phyloP scores from a whole-genome alignment of 2,888 invertebrate species.

The Rutpela maculata region DNA sequence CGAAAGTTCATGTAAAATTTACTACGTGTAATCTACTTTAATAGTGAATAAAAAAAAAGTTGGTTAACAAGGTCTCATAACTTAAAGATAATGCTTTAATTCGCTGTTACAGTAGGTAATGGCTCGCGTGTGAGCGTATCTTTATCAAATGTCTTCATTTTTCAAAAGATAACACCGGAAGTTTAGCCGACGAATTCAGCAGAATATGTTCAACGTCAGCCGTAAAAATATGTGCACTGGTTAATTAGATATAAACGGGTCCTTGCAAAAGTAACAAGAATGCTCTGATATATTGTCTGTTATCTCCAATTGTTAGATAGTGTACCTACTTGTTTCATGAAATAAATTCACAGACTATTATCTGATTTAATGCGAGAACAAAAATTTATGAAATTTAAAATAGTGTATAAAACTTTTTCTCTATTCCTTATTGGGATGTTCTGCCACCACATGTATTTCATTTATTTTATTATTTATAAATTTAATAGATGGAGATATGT shows the following conservation, averaged over 20 bases:
- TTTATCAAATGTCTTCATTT: slow-evolving; percentile 44
- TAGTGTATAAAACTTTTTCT: too few species aligned
- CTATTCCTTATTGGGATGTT: too few species aligned
- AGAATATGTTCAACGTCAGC: slow-evolving; percentile 16
- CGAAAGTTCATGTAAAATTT: neutral
- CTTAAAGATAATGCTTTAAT: slow-evolving; percentile 35
- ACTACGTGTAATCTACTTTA: neutral
- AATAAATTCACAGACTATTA: neutral
- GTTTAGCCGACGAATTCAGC: slow-evolving; percentile 23
- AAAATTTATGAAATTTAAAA: too few species aligned
- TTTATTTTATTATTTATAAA: too few species aligned
- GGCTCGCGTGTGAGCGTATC: slow-evolving; percentile 40
- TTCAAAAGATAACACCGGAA: slow-evolving; percentile 30
- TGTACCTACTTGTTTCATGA: neutral
- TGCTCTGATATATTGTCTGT: neutral
- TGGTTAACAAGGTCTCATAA: slow-evolving; percentile 24
- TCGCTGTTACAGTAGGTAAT: slow-evolving; percentile 35
- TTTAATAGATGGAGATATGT: too few species aligned
- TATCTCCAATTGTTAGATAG: neutral
- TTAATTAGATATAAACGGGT: slow-evolving; percentile 19
- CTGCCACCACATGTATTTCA: too few species aligned
- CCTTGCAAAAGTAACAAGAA: neutral
- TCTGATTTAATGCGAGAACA: neutral
- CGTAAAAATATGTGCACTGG: slow-evolving; percentile 2
- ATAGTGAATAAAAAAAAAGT: slow-evolving; percentile 6